Base-by-base conservation (phyloP, 2,888 invertebrate species). In the Aleiodes testaceus region DNA sequence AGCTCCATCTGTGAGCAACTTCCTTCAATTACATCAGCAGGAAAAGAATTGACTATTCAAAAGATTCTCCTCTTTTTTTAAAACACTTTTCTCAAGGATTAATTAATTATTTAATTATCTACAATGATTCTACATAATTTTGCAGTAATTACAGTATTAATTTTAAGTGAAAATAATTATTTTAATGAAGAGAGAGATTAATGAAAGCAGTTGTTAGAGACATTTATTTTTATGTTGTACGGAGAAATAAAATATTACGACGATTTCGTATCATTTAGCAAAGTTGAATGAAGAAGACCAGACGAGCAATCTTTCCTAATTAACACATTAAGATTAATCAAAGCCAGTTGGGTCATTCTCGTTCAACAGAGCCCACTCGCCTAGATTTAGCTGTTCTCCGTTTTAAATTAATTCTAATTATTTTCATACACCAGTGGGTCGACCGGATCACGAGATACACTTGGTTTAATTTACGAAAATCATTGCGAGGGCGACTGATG, bases 311-410 rank as follows among this genome's bases (percentile, higher is more conserved):
- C 84, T 84, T 84, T 84, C 79, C 81, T 85, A 85, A 85, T 85
- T 85, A 85, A 85, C 85, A 84, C 85, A 85, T 85, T 85, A 85
- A 85, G 83, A 84, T 82, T 85, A 84, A 85, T 85, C 85, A 85
- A 79, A 84, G 82, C 79, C 83, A 81, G 83, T 84, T 82, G 82
- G 80, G 80, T 84, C 80, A 84, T 84, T 85, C 81, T 78, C 79
- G 78, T 80, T 78, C 78, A 72, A 18, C 7, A 66, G 61, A 69
- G 81, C 83, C 85, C 84, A 85, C 84, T 85, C 82, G 84, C 84
- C 80, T 85, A 84, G 85, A 85, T 85, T 85, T 85, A 85, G 84
- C 76, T 82, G 80, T 83, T 80, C 61, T n/a, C 83, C 82, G 80
- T 79, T 22, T 80, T 84, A 81, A 85, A 86, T 86, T 85, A 85